Evolutionary conservation across 1,140 invertebrate species (phyloP), one percentile per base, ranked within the genome.

Genomic region (Polyergus mexicanus): DNA sequence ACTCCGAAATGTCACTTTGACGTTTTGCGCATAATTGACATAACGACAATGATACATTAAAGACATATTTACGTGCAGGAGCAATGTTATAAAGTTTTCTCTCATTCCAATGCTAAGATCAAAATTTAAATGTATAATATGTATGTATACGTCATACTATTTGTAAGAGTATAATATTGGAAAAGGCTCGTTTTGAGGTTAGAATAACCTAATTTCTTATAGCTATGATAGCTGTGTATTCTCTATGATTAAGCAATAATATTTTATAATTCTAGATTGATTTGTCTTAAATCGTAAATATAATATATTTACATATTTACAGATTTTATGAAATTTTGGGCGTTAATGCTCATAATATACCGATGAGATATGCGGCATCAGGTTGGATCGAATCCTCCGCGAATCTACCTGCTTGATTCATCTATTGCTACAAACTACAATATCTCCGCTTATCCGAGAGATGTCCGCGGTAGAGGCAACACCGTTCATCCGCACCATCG

Each of bases 401-500:
- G 56, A 72, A 80, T 63, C 75, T 72, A 44, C 84, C 32, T 47
- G 44, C 63, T 75, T 72, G 68, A 90, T 3, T 74, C 74, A 63
- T 89, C 75, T 85, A 28, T 89, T 38, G 69, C 35, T 74, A 32
- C 85, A 74, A 77, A 25, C 86, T 68, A 84, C 7, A 60, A 38
- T 63, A 86, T 35, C 54, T 41, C 3, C 47, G 66, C 71, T 74
- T 72, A 83, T 86, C 65, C 68, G 54, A 41, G 92, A 88, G 35
- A 95, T 95, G 94, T 93, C 93, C 90, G 88, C 94, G 81, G 95
- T 96, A 51, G 96, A 96, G 89, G 94, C 95, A 58, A 95, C 96
- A 44, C 95, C 96, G 76, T 96, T 97, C 66, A 98, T 98, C 86
- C 96, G 97, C 54, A 98, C 97, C n/a, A 99, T 99, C 88, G 98